Conservation (phyloP, 2,888 invertebrate genomes). For the Cephonodes hylas region DNA sequence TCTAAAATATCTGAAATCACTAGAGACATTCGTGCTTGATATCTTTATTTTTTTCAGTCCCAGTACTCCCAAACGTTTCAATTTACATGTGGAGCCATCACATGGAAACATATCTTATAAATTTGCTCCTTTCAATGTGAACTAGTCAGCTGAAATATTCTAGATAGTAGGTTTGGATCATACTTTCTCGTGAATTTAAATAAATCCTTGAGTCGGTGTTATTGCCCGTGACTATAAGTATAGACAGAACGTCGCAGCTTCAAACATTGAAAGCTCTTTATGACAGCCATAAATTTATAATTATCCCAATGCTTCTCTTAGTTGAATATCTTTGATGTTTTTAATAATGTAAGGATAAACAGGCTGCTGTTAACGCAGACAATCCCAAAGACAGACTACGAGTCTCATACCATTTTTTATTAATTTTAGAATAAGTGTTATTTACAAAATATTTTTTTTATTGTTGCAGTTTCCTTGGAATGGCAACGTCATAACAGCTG, state of each 20-base stretch:
- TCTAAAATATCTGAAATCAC: too few relatives aligned
- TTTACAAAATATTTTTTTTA: background rate
- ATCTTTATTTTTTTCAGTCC: too few relatives aligned
- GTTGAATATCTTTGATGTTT: background rate
- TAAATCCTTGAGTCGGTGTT: background rate
- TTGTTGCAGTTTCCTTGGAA: conserved; percentile 9
- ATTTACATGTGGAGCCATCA: too few relatives aligned
- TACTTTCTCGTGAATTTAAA: background rate
- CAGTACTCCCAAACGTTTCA: too few relatives aligned
- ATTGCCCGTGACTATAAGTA: background rate
- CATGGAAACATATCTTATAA: too few relatives aligned
- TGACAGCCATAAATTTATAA: background rate
- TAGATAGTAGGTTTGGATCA: background rate
- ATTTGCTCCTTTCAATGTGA: background rate
- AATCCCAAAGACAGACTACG: too few relatives aligned
- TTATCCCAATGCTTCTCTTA: background rate
- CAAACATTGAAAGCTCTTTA: background rate
- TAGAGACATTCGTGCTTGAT: too few relatives aligned
- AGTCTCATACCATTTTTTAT: too few relatives aligned
- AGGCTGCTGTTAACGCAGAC: too few relatives aligned
- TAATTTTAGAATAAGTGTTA: background rate
- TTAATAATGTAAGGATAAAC: background rate
- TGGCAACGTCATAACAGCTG: conserved; percentile 13
- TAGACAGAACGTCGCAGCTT: background rate
- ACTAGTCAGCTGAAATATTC: background rate